Base-by-base conservation (phyloP, 2,888 invertebrate species). In the Napeogenes sylphis region DNA sequence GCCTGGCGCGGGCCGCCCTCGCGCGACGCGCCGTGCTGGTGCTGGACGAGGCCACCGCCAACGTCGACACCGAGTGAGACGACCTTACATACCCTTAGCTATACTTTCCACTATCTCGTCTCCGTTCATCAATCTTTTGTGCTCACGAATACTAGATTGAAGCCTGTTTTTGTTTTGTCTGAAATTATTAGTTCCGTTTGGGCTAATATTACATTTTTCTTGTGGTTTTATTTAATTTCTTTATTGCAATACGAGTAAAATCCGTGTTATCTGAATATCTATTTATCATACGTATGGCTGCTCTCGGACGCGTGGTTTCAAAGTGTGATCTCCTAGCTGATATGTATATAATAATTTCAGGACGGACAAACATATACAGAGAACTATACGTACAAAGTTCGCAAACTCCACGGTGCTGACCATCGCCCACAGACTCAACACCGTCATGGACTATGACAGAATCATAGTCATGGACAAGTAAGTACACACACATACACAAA, bases 31-130 rank as follows among this genome's bases (percentile, higher is more conserved):
- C 93, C 91, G 66, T 96, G 53, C 87, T 95, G 0, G 88, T 95
- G 13, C 80, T 95, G 56, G 95, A 95, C 63, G 98, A 98, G 88
- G 97, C 97, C 1, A 97, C 97, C 0, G 97, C 97, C 0, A 97
- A 97, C 77, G 96, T 97, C 0, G 97, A 98, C 81, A 94, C 94
- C 32, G 93, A 94, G 95, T 95, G 82, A 91, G 92, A 5, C 1
- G 3, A 42, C 42, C 3, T 42, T 21, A 21, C 21, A 21, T 21
- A 21, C 21, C 21, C 21, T 21, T 21, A 21, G 21, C 21, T 21
- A 21, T 21, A 21, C 4, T 35, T 35, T 35, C 35, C 35, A 35
- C 4, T 35, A 35, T 35, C 6, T 5, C 35, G 4, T 35, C 4
- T 35, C 35, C 35, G 35, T 35, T 35, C 6, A 6, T 35, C 6